A percentile compares a stretch with the other conserved stretches of the same genome.
These are phyloP conservation scores for Tetragnatha versicolor DNA, from an alignment of 1,140 invertebrate genomes.

Conservation along the genomic window DNA sequence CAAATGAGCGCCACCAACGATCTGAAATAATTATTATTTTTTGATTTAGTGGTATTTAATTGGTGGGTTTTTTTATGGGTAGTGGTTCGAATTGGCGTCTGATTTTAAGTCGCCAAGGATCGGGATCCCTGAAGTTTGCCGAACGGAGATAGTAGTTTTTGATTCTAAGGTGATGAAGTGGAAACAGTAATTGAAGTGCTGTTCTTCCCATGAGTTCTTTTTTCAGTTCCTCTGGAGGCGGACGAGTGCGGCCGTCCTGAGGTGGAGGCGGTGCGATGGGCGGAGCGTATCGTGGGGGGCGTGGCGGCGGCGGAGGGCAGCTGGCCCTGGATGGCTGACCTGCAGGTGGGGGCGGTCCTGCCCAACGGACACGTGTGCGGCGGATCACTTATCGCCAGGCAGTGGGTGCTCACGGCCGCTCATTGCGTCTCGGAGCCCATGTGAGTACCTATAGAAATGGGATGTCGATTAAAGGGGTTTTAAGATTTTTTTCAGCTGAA, in stretches of 20 bases:
- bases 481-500: neutral
- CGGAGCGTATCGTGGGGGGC: slow-evolving; percentile 80
- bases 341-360: slow-evolving; percentile 3
- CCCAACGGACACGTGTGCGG: slow-evolving; percentile 64
- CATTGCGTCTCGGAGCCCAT: slow-evolving; percentile 72
- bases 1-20: no score
- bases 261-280: neutral
- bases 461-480: neutral
- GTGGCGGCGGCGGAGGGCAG: slow-evolving; percentile 75
- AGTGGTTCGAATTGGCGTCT: no score
- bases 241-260: neutral
- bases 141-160: no score
- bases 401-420: slow-evolving; percentile 83
- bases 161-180: no score
- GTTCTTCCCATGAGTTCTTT: no score
- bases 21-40: no score
- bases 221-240: no score
- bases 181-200: no score
- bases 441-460: neutral
- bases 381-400: slow-evolving; percentile 77
- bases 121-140: no score
- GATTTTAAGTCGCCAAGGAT: no score
- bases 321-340: slow-evolving; percentile 79
- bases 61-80: no score
- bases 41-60: no score